Conservation (phyloP, 2,113 vertebrate species). For the Platysteira castanea region DNA sequence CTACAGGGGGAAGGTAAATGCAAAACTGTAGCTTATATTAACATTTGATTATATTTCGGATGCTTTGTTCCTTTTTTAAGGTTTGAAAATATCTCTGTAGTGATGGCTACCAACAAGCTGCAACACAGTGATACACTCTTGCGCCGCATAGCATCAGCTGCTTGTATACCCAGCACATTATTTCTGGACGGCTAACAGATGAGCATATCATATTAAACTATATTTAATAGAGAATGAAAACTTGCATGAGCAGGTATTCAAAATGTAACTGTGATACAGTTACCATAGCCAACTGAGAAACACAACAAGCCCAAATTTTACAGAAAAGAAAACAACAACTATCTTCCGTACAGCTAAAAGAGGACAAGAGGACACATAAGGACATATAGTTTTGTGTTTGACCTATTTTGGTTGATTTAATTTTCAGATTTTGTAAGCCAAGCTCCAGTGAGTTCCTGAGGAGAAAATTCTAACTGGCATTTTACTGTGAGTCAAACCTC, state of each 20-base stretch:
- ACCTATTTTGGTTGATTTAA: conserved; percentile 79
- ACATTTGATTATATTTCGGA: background rate
- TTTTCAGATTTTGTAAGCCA: conserved; percentile 77
- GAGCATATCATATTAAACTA: conserved; percentile 28
- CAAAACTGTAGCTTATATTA: background rate
- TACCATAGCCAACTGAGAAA: conserved; percentile 27
- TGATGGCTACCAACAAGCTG: background rate
- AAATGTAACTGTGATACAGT: conserved; percentile 1
- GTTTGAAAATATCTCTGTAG: background rate
- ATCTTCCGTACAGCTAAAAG: conserved; percentile 53
- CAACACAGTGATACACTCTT: background rate
- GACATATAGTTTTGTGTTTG: conserved; percentile 72
- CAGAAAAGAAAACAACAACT: conserved; percentile 56
- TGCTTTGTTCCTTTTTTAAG: background rate
- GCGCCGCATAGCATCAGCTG: conserved; percentile 24
- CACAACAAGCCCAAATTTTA: conserved; percentile 52
- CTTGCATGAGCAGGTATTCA: conserved; percentile 55
- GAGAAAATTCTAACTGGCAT: conserved; percentile 74
- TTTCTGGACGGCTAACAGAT: conserved; percentile 30
- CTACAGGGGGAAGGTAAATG: background rate
- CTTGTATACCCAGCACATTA: conserved; percentile 22
- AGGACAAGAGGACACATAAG: conserved; percentile 74
- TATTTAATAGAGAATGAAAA: conserved; percentile 51
- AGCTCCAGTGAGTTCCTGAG: conserved; percentile 72
- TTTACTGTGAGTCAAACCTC: conserved; percentile 71